A percentile compares a stretch with the other conserved stretches of the same genome.
Conservation (phyloP, 2,888 invertebrate genomes). For the Rotaria socialis region DNA sequence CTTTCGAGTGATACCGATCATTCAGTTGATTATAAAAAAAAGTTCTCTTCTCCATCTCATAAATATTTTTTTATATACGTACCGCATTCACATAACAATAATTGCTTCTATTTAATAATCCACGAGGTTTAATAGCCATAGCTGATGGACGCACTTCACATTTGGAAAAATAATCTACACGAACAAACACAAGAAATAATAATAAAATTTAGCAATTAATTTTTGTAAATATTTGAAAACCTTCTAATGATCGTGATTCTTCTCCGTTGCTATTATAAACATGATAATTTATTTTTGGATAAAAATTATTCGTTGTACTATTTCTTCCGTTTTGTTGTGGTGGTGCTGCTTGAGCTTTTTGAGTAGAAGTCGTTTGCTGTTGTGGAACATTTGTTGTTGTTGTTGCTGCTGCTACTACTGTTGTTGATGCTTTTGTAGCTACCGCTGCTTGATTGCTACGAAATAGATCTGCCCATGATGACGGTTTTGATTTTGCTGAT, state of each 20-base stretch:
- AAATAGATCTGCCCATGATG: constrained; percentile 27
- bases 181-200: neutral
- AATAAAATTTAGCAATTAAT: no score
- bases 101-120: constrained; percentile 84
- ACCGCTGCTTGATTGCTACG: neutral
- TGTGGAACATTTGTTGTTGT: neutral
- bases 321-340: neutral
- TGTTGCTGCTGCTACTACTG: neutral
- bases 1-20: no score
- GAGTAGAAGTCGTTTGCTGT: neutral
- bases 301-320: neutral
- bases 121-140: constrained; percentile 77
- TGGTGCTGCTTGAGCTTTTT: no score
- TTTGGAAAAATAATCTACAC: constrained; percentile 62
- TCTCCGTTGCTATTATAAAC: constrained; percentile 32
- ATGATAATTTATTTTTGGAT: constrained; percentile 21
- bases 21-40: no score
- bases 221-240: neutral
- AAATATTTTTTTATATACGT: constrained; percentile 49
- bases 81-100: constrained; percentile 90
- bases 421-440: neutral
- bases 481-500: neutral
- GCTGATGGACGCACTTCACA: constrained; percentile 75
- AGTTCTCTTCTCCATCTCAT: no score
- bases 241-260: constrained; percentile 20